Evolutionary conservation across 2,888 invertebrate genomes (phyloP), one percentile per base, ranked within the genome.

Genomic region (Chalcosyrphus nemorum): DNA sequence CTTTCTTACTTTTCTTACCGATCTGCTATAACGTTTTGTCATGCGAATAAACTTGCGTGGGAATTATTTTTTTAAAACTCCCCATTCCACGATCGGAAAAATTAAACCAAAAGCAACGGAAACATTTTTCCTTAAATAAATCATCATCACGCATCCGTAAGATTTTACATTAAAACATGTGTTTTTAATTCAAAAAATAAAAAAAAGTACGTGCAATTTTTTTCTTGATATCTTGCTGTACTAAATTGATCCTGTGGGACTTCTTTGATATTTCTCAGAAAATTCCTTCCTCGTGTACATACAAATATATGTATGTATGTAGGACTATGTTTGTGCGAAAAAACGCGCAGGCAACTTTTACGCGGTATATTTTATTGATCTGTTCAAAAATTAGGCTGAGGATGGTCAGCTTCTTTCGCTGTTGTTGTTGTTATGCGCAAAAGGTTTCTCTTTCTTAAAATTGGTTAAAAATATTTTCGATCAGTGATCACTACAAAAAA

Each of bases 351-450:
- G 32, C 29, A 61, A 27, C 38, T 4, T 19, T 3, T 6, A 72
- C 70, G 24, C 81, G 76, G 77, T 54, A 45, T 41, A 66, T 61
- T 77, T 72, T 66, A 81, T 81, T 76, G 81, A 81, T 81, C 66
- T 66, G 57, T 76, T 77, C 61, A 66, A 47, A 80, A 80, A 74
- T 80, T 74, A 74, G 66, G 66, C 80, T 54, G 45, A 61, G 68
- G 66, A 68, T 52, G 72, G 50, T 63, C 50, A 61, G 52, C 76
- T 70, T 52, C 57, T 50, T 59, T 27, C 21, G 27, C 24, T 59
- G 7, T 54, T 57, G 15, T 66, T 65, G 59, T 54, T 82, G 45
- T 61, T 66, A 66, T 71, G 77, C 47, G 38, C 50, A 59, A 81
- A 70, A 76, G 50, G 52, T 82, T n/a, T 72, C 47, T 45, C 54